phyloP scores from a whole-genome alignment of 2,113 vertebrate genomes.

The Lepus timidus region DNA sequence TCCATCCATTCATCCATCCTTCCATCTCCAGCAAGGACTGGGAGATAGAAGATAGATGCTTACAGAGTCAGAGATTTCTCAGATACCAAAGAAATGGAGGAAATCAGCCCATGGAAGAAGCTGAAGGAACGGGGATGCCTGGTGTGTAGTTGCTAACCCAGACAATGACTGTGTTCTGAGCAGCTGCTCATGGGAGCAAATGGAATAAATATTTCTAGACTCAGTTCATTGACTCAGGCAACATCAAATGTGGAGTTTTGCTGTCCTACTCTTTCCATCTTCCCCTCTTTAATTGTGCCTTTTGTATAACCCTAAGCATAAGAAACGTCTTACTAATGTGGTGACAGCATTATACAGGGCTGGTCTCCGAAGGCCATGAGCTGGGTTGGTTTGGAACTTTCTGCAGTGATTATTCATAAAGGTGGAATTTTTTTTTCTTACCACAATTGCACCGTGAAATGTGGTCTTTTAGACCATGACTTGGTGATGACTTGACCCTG shows the following conservation, averaged over 20 bases:
- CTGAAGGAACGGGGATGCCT: not conserved
- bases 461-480: not conserved
- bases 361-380: not conserved
- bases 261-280: not conserved
- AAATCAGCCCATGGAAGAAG: not conserved
- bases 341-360: not conserved
- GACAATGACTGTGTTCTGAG: slow-evolving; percentile 3
- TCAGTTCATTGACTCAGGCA: not conserved
- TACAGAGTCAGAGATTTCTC: not conserved
- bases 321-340: not conserved
- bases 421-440: not conserved
- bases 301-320: slow-evolving; percentile 3
- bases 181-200: not conserved
- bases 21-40: not conserved
- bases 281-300: slow-evolving; percentile 24
- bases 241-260: not conserved
- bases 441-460: not conserved
- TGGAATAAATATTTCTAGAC: not conserved
- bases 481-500: not conserved
- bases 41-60: not conserved
- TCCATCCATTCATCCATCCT: too few relatives aligned
- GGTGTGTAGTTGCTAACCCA: not conserved
- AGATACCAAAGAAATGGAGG: not conserved
- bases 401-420: not conserved
- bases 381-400: slow-evolving; percentile 34